Evolutionary conservation across 2,113 vertebrate species (phyloP), one percentile per base, ranked within the genome.

Genomic region (Charadrius vociferus): DNA sequence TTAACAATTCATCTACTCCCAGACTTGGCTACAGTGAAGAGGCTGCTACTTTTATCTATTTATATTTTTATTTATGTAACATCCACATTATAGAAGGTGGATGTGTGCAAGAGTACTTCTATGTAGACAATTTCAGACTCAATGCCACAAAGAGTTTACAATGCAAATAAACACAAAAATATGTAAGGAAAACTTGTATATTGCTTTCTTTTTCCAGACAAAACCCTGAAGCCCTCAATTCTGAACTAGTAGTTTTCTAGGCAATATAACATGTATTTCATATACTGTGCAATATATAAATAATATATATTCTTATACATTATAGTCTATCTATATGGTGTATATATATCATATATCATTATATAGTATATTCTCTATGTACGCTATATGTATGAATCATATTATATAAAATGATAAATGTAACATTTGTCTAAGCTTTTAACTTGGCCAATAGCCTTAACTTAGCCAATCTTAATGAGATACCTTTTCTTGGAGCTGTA

Each of bases 1-100:
- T 95, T 96, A 95, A 92, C 92, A 94, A 81, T 85, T 95, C 32
- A 66, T 88, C 81, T 65, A 52, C 74, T 92, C 62, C 58, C 74
- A 88, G 55, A 41, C 49, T 85, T 90, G 43, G 36, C 62, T 70
- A 29, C 58, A 72, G 66, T 61, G 61, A 73, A 77, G 32, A 65
- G 9, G 50, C 41, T 92, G 58, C 53, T 80, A 32, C 84, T 85
- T 86, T 82, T 30, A 65, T 4, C 53, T 85, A 9, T 49, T 85
- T 39, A 72, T 61, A 39, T 62, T 95, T 90, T 81, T 85, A 89
- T 91, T 88, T 95, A 49, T 49, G 58, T 61, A 68, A 37, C 49
- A 79, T 65, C 27, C 32, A 19, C 26, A 11, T 1, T 24, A 56
- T 5, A 50, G 23, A 53, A 91, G 34, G 55, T 49, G 65, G 36